These are phyloP conservation scores for Pseudochaenichthys georgianus DNA, from an alignment of 2,797 vertebrate species.

Conservation along the genomic window DNA sequence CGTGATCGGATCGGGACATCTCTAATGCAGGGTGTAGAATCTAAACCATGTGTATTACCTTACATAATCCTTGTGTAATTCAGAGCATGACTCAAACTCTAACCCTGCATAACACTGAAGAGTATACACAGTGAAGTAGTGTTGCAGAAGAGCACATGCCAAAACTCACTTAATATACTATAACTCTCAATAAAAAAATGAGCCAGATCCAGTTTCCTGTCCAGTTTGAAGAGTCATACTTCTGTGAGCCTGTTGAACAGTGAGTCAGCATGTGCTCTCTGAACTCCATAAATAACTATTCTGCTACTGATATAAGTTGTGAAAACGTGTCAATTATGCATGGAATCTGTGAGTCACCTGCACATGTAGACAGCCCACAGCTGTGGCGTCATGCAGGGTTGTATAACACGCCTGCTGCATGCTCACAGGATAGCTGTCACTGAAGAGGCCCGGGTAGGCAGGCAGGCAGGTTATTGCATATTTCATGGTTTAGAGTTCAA, in stretches of 20 bases:
- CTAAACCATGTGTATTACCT: not conserved
- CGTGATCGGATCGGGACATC: no score
- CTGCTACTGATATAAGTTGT: not conserved
- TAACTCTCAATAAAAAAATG: no score
- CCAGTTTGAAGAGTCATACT: not conserved
- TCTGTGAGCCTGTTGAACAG: not conserved
- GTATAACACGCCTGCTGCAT: conserved; percentile 44
- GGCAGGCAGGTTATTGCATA: conserved; percentile 21
- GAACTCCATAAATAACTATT: not conserved
- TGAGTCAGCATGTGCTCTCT: not conserved
- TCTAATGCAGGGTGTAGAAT: no score
- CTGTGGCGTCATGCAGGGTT: conserved; percentile 20
- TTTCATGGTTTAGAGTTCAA: conserved; percentile 19
- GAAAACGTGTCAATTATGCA: not conserved
- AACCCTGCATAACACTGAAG: not conserved
- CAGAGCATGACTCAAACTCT: not conserved
- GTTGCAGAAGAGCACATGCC: not conserved
- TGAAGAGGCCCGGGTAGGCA: not conserved
- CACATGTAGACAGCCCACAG: not conserved
- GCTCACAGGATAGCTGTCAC: conserved; percentile 1
- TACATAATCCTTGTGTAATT: not conserved
- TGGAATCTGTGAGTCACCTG: not conserved
- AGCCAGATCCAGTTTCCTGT: not conserved
- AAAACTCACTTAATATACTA: not conserved
- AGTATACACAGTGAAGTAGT: not conserved